Evolutionary conservation across 2,113 vertebrate species (phyloP).

Genomic region (Urocolius indicus): DNA sequence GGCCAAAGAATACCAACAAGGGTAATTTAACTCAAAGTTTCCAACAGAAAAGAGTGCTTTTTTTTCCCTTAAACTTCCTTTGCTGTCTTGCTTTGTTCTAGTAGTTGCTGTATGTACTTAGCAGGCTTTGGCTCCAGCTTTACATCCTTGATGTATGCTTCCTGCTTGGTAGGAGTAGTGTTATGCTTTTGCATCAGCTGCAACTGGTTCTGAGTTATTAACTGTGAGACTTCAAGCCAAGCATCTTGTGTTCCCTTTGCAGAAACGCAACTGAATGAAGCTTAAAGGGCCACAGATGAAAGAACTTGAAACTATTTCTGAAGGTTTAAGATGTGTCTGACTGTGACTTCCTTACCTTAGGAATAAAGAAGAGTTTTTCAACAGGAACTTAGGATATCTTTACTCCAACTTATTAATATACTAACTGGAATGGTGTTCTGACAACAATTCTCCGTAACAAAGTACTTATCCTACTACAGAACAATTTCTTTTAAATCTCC

Average conservation of each 20-base stretch:
- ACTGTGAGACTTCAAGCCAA: conserved; percentile 85
- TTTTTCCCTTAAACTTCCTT: neutral
- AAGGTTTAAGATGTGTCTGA: conserved; percentile 70
- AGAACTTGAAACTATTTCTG: conserved; percentile 74
- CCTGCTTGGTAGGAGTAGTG: conserved; percentile 44
- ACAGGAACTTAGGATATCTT: conserved; percentile 66
- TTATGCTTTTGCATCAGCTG: conserved; percentile 67
- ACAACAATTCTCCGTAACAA: conserved; percentile 31
- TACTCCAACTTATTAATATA: conserved; percentile 56
- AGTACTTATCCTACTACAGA: conserved; percentile 63
- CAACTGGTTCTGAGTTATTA: conserved; percentile 78
- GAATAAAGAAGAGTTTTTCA: conserved; percentile 71
- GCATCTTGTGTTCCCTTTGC: conserved; percentile 95
- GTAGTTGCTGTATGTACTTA: neutral
- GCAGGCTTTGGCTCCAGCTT: conserved; percentile 18
- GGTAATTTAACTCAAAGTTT: neutral
- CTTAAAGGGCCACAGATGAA: conserved; percentile 77
- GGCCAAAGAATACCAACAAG: neutral
- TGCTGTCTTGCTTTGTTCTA: neutral
- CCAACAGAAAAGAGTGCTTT: neutral
- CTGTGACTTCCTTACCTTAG: conserved; percentile 67
- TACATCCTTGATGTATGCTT: neutral
- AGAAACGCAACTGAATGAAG: conserved; percentile 83
- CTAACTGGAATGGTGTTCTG: conserved; percentile 65
- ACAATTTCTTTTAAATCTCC: conserved; percentile 60